Percentiles rank a stretch among this genome's conserved stretches.
Evolutionary conservation across 2,888 invertebrate species (phyloP).

Genomic region (Erannis defoliaria): DNA sequence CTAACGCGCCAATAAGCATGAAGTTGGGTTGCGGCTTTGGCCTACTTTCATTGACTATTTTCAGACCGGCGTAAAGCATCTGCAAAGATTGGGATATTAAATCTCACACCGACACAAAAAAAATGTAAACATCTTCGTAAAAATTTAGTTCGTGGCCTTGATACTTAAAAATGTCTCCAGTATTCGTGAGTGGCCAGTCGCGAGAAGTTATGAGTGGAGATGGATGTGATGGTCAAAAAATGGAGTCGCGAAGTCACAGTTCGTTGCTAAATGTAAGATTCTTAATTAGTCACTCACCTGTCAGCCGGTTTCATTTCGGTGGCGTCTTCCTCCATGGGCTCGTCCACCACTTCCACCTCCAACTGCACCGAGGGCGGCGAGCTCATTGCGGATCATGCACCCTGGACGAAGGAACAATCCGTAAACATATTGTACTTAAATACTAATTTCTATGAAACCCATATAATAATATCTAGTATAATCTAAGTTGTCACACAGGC

Average conservation of each 20-base stretch:
- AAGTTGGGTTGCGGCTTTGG: conserved; percentile 23
- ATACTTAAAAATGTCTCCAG: not conserved
- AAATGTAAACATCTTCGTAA: conserved; percentile 3
- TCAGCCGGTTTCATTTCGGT: conserved; percentile 75
- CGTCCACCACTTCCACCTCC: conserved; percentile 79
- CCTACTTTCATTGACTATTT: conserved; percentile 26
- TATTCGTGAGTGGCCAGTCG: too few species aligned
- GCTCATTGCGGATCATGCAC: conserved; percentile 70
- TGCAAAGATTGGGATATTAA: not conserved
- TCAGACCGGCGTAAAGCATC: conserved; percentile 5
- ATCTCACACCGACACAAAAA: not conserved
- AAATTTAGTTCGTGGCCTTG: not conserved
- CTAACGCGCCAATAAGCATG: conserved; percentile 4
- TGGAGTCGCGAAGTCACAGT: too few species aligned
- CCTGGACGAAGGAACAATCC: conserved; percentile 38
- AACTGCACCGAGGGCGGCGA: conserved; percentile 77
- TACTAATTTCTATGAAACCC: not conserved
- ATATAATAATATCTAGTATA: not conserved
- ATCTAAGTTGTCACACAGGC: too few species aligned
- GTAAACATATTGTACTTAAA: not conserved
- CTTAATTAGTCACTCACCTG: conserved; percentile 56
- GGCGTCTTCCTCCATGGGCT: conserved; percentile 78
- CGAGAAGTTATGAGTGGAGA: too few species aligned
- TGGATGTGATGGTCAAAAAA: too few species aligned
- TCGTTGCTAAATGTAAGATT: too few species aligned